These are phyloP conservation scores for Microtus pennsylvanicus DNA, from an alignment of 2,113 vertebrate genomes.

Conservation along the genomic window DNA sequence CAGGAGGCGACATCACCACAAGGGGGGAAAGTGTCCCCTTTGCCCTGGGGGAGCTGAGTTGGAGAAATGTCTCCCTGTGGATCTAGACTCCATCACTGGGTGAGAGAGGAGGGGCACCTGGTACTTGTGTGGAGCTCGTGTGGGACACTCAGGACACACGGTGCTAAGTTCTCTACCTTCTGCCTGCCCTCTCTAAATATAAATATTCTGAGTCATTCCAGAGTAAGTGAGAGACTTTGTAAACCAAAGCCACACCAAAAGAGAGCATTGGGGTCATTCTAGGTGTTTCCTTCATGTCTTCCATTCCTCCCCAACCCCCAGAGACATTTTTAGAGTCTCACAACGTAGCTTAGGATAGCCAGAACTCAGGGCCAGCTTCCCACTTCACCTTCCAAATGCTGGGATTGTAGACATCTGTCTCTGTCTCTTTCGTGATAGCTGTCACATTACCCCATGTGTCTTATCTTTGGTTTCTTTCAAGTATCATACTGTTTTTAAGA, in stretches of 20 bases:
- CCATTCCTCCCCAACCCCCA: too few species aligned
- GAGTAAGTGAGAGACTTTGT: neutral
- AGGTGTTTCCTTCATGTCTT: neutral
- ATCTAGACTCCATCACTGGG: neutral
- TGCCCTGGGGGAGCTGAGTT: neutral
- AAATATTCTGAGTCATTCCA: neutral
- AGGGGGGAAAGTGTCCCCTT: neutral
- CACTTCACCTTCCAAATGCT: neutral
- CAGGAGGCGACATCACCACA: neutral
- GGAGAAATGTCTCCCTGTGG: neutral
- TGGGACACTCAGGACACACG: too few species aligned
- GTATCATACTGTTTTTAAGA: neutral
- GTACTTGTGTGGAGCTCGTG: too few species aligned
- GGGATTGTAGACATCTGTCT: neutral
- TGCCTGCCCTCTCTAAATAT: neutral
- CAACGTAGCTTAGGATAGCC: neutral
- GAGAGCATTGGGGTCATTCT: neutral
- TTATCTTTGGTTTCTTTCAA: neutral
- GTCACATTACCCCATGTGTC: neutral
- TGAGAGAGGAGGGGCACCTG: neutral
- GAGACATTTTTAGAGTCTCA: neutral
- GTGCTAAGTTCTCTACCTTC: neutral
- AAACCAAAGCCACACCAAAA: neutral
- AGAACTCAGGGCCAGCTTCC: neutral
- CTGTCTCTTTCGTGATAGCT: neutral